Percentiles rank a stretch among this genome's conserved stretches.
phyloP scores from a whole-genome alignment of 2,797 vertebrate species.

The Thunnus albacares region DNA sequence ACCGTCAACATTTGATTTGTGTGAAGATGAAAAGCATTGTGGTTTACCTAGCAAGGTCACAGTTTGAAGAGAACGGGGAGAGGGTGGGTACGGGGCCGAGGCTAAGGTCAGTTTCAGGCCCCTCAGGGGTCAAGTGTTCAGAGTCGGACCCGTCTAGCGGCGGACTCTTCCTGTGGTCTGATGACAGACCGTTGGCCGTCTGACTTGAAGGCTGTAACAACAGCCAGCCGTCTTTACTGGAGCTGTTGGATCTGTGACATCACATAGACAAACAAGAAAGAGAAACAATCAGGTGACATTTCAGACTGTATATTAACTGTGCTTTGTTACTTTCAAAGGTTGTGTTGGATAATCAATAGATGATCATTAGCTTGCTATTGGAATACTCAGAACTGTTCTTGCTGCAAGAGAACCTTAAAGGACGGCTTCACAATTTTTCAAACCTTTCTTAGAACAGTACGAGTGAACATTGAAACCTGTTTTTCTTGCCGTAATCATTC shows the following conservation, averaged over 20 bases:
- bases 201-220: constrained; percentile 89
- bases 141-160: constrained; percentile 87
- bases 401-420: no score
- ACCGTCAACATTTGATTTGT: not conserved
- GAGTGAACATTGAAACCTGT: no score
- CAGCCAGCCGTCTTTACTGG: constrained; percentile 91
- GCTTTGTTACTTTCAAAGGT: no score
- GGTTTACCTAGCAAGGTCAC: constrained; percentile 76
- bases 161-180: constrained; percentile 88
- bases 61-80: constrained; percentile 79
- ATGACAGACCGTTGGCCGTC: constrained; percentile 86
- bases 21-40: not conserved
- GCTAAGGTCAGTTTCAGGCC: constrained; percentile 87
- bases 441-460: no score
- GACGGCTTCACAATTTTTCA: no score
- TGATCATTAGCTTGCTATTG: no score
- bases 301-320: no score
- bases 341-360: no score
- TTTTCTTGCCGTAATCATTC: no score
- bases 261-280: not conserved
- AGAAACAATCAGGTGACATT: no score
- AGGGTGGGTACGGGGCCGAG: constrained; percentile 85
- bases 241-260: constrained; percentile 85
- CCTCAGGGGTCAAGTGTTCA: constrained; percentile 89
- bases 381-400: no score